Evolutionary conservation across 1,140 invertebrate species (phyloP).

Genomic region (Mactra quadrangularis): DNA sequence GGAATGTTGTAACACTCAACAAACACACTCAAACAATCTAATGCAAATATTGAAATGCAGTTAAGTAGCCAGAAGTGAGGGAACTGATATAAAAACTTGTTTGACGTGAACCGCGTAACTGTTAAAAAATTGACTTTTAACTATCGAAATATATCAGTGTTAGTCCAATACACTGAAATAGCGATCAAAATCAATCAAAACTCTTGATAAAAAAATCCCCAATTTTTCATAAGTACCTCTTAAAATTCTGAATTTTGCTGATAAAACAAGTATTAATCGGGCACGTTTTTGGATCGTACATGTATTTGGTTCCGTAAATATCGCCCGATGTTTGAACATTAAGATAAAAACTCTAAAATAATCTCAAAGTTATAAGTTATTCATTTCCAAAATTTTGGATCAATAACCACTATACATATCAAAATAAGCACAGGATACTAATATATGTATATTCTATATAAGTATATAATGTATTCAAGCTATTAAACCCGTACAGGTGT

Average conservation of each 20-base stretch:
- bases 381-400: constrained; percentile 21
- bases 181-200: not conserved
- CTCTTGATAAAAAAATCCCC: constrained; percentile 2
- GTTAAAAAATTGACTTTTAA: constrained; percentile 2
- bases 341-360: not conserved
- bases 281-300: not conserved
- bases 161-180: not conserved
- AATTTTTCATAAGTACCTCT: not conserved
- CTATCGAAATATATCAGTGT: not conserved
- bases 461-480: not conserved
- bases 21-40: not conserved
- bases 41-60: constrained; percentile 26
- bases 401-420: not conserved
- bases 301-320: constrained; percentile 7
- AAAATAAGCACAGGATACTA: no score
- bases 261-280: constrained; percentile 6
- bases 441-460: no score
- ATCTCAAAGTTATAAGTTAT: constrained; percentile 19
- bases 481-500: not conserved
- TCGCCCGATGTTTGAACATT: not conserved
- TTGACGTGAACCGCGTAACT: no score
- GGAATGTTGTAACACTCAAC: not conserved
- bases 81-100: not conserved
- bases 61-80: not conserved
- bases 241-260: constrained; percentile 15